Evolutionary conservation across 2,888 invertebrate genomes (phyloP).

Genomic region (Agonopterix alstromeriana): DNA sequence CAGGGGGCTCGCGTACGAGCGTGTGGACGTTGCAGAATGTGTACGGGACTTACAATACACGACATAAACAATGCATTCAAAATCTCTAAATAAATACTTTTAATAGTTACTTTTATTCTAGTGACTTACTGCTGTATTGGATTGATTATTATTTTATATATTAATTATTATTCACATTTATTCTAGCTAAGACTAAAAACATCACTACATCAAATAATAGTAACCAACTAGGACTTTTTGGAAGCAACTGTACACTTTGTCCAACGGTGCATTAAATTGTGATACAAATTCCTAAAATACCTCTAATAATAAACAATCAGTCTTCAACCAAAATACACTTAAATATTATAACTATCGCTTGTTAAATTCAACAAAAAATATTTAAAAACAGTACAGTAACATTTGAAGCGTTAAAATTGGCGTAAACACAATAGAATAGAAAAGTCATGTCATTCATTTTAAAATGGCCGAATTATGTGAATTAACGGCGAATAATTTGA

Average conservation of each 20-base stretch:
- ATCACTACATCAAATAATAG: not conserved
- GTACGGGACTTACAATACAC: too few relatives aligned
- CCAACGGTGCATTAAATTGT: not conserved
- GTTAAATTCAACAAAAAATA: conserved; percentile 43
- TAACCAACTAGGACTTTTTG: too few relatives aligned
- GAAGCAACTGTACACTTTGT: too few relatives aligned
- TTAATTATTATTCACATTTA: conserved; percentile 2
- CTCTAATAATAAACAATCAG: conserved; percentile 52
- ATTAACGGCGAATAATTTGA: too few relatives aligned
- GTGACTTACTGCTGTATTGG: not conserved
- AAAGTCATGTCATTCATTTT: too few relatives aligned
- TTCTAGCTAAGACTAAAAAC: not conserved
- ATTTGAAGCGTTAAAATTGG: not conserved
- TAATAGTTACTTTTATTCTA: not conserved
- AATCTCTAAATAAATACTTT: too few relatives aligned
- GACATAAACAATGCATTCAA: too few relatives aligned
- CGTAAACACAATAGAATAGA: too few relatives aligned
- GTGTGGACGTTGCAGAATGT: too few relatives aligned
- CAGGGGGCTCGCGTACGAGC: too few relatives aligned
- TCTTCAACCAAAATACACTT: conserved; percentile 65
- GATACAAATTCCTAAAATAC: too few relatives aligned
- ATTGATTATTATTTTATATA: not conserved
- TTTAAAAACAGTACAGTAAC: conserved; percentile 26
- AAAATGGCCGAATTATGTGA: too few relatives aligned
- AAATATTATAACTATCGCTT: conserved; percentile 42